Conservation (phyloP, 2,888 invertebrate species). For the Mactromeris polynyma region DNA sequence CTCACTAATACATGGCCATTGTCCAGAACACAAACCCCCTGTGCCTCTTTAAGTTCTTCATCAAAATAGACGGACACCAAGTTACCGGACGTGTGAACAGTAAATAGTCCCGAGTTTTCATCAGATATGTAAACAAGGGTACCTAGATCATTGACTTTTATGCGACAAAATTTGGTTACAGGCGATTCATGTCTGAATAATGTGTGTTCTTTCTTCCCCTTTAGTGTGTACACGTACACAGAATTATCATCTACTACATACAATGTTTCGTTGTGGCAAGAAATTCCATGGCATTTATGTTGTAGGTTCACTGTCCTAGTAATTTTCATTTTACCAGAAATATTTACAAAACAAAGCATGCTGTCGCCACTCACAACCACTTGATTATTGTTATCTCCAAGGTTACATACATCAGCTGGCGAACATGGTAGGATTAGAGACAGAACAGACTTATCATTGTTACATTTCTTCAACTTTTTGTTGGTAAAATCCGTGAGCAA, state of each 20-base stretch:
- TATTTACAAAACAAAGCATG: constrained; percentile 14
- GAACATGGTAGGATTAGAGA: constrained; percentile 13
- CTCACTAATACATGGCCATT: constrained; percentile 22
- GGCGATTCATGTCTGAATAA: background rate
- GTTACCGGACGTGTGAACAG: background rate
- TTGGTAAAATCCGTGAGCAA: constrained; percentile 21
- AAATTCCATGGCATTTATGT: constrained; percentile 26
- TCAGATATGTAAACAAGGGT: constrained; percentile 25
- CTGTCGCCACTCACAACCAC: constrained; percentile 11
- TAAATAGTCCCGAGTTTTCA: constrained; percentile 5
- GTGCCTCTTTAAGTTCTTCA: constrained; percentile 6
- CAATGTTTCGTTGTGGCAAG: background rate
- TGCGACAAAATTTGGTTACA: constrained; percentile 15
- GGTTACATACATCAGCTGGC: constrained; percentile 20
- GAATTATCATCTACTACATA: constrained; percentile 25
- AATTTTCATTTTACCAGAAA: constrained; percentile 28
- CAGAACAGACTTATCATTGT: background rate
- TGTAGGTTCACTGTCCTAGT: background rate
- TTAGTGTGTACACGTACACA: background rate
- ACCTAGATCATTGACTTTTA: background rate
- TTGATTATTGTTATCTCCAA: background rate
- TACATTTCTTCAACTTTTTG: constrained; percentile 27
- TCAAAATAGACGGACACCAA: constrained; percentile 12
- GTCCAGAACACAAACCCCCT: constrained; percentile 18
- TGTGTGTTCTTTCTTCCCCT: background rate